Evolutionary conservation across 2,113 vertebrate genomes (phyloP).

Genomic region (Rhinolophus ferrumequinum): DNA sequence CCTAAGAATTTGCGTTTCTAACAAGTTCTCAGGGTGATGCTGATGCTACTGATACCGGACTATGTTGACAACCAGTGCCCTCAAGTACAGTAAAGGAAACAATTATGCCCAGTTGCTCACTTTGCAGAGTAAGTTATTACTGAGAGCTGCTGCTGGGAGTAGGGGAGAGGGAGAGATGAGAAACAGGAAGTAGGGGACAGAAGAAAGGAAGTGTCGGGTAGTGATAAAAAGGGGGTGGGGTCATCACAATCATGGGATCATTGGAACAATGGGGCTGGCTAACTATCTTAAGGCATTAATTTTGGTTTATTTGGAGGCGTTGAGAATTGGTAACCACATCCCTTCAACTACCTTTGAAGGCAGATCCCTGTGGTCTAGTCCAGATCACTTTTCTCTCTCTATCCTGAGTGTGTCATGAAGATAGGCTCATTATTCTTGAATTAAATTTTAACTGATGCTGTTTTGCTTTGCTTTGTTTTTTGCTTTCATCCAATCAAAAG

Average conservation of each 20-base stretch:
- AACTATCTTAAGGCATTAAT: neutral
- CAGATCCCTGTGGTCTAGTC: neutral
- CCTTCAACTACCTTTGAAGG: neutral
- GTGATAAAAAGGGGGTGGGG: neutral
- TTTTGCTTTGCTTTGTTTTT: neutral
- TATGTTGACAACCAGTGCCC: neutral
- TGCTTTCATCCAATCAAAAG: neutral
- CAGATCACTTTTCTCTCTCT: neutral
- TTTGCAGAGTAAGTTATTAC: neutral
- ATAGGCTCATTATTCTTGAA: neutral
- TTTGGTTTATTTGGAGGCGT: neutral
- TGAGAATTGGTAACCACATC: neutral
- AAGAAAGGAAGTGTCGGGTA: neutral
- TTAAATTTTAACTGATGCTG: neutral
- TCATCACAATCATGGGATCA: neutral
- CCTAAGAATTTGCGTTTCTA: neutral
- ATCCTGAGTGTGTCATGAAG: neutral
- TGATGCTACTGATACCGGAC: neutral
- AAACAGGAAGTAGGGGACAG: neutral
- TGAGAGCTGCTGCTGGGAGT: neutral
- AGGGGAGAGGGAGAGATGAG: too few species aligned
- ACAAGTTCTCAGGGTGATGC: neutral
- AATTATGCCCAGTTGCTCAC: neutral
- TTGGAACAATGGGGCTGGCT: neutral
- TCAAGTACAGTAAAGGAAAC: neutral